phyloP scores from a whole-genome alignment of 2,797 vertebrate species.

The Bovichtus variegatus region DNA sequence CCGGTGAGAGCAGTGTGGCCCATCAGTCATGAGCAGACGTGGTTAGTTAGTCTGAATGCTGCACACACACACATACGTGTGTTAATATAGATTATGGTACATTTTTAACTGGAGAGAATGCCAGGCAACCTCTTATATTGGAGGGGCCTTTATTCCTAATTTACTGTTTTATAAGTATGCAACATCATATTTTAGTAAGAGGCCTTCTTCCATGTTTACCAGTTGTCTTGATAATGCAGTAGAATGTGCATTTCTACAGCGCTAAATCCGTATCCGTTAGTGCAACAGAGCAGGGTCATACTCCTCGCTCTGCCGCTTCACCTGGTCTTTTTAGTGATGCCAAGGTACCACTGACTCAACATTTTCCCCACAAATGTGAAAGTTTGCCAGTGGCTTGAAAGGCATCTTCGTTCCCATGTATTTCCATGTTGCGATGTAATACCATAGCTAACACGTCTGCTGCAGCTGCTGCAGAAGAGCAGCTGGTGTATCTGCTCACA shows the following conservation, averaged over 20 bases:
- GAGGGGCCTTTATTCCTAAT: too few relatives aligned
- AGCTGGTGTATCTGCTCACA: too few relatives aligned
- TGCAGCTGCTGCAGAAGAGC: too few relatives aligned
- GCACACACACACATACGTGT: not conserved
- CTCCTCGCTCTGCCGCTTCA: not conserved
- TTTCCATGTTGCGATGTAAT: too few relatives aligned
- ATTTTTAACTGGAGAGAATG: not conserved
- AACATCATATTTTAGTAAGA: not conserved
- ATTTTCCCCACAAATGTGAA: too few relatives aligned
- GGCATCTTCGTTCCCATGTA: too few relatives aligned
- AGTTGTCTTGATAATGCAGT: not conserved
- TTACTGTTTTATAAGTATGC: not conserved
- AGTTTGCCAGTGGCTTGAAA: too few relatives aligned
- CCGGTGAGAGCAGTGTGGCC: not conserved
- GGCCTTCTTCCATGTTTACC: not conserved
- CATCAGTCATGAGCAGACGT: not conserved
- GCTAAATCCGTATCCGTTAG: not conserved
- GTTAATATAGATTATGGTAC: not conserved
- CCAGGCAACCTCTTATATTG: too few relatives aligned
- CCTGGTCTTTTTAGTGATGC: not conserved
- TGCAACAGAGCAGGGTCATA: not conserved
- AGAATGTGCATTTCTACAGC: not conserved
- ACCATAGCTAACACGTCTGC: too few relatives aligned
- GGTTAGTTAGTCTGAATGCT: not conserved
- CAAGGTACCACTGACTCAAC: too few relatives aligned